Evolutionary conservation across 2,797 vertebrate genomes (phyloP).

Genomic region (Sebastes itinus): DNA sequence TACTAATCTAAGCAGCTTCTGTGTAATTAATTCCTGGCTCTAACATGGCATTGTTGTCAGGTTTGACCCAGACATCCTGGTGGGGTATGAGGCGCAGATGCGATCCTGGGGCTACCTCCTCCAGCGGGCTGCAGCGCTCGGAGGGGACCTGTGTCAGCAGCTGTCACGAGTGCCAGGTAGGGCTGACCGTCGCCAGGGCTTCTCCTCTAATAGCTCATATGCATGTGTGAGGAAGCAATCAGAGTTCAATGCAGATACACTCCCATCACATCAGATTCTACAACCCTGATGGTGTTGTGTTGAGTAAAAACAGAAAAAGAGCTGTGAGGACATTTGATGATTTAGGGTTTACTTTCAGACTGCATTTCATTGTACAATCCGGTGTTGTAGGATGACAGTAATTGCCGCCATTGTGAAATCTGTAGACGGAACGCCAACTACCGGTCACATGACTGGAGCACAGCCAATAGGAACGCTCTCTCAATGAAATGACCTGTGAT

Average conservation of each 20-base stretch:
- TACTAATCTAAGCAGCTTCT: neutral
- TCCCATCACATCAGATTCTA: neutral
- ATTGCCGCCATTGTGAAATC: too few species aligned
- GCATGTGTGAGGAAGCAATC: neutral
- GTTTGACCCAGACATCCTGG: slow-evolving; percentile 95
- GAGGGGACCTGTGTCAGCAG: slow-evolving; percentile 91
- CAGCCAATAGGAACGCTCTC: too few species aligned
- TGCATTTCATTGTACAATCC: too few species aligned
- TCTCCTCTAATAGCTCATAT: neutral
- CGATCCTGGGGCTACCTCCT: slow-evolving; percentile 97
- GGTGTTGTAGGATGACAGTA: too few species aligned
- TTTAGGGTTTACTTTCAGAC: too few species aligned
- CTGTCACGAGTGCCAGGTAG: slow-evolving; percentile 95
- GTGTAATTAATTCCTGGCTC: neutral
- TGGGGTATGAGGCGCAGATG: slow-evolving; percentile 99
- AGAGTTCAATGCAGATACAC: neutral
- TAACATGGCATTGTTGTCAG: slow-evolving; percentile 68
- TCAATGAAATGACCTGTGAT: too few species aligned
- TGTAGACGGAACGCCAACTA: too few species aligned
- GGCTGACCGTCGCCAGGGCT: neutral
- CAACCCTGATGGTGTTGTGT: too few species aligned
- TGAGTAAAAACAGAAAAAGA: too few species aligned
- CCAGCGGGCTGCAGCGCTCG: slow-evolving; percentile 89
- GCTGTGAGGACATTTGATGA: too few species aligned
- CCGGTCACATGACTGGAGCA: too few species aligned